phyloP scores from a whole-genome alignment of 2,888 invertebrate species.

The Nebria brevicollis region DNA sequence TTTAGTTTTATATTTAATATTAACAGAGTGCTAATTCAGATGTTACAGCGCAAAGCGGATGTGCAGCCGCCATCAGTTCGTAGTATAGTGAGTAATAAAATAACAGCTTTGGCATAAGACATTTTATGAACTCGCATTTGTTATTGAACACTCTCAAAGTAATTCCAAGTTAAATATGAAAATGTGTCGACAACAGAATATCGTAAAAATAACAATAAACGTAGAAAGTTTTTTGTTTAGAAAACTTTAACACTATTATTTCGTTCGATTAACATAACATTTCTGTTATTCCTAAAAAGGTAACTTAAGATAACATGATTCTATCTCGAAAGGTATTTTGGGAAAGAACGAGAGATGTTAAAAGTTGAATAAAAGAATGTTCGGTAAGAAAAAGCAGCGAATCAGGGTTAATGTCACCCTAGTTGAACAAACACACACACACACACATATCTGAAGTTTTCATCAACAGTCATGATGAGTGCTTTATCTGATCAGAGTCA shows the following conservation, averaged over 20 bases:
- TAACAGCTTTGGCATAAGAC: no score
- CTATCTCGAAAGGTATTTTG: neutral
- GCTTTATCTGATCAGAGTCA: constrained; percentile 39
- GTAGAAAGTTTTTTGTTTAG: neutral
- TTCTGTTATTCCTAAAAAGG: neutral
- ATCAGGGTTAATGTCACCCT: constrained; percentile 1
- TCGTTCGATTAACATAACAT: neutral
- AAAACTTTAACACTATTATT: neutral
- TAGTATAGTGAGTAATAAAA: no score
- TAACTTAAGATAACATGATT: neutral
- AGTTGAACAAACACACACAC: constrained; percentile 21
- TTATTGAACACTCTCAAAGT: neutral
- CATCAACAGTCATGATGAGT: constrained; percentile 34
- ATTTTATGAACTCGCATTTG: no score
- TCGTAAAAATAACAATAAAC: neutral
- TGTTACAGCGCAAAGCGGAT: no score
- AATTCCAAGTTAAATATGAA: neutral
- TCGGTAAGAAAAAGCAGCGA: neutral
- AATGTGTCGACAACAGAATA: neutral
- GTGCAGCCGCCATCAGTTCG: no score
- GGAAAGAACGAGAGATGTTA: neutral
- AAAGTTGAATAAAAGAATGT: neutral
- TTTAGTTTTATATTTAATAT: no score
- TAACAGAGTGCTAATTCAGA: no score
- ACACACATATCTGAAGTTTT: constrained; percentile 43